Conservation (phyloP, 2,797 vertebrate species). For the Podarcis siculus region DNA sequence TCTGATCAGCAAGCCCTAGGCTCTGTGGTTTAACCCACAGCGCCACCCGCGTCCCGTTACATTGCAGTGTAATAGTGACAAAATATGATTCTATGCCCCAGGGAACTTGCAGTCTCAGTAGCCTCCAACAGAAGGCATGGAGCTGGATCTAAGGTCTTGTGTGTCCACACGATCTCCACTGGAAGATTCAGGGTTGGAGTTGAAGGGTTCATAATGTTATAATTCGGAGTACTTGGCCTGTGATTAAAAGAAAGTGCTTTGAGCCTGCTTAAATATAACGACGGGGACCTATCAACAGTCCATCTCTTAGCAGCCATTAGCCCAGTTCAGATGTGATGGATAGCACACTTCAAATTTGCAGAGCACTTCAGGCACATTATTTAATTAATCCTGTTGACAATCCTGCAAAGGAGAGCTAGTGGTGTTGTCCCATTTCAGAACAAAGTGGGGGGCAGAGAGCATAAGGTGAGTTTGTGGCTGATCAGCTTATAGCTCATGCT, state of each 20-base stretch:
- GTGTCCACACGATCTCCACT: background rate
- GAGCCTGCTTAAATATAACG: background rate
- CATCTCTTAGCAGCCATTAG: background rate
- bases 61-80: background rate
- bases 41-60: no score
- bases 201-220: background rate
- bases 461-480: no score
- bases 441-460: no score
- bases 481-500: no score
- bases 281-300: background rate
- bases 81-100: background rate
- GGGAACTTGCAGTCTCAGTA: background rate
- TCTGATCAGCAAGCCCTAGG: no score
- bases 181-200: background rate
- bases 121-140: background rate
- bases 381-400: no score
- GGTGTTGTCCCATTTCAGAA: no score
- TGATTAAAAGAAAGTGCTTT: background rate
- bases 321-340: background rate
- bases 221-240: no score
- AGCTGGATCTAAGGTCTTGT: background rate
- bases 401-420: no score
- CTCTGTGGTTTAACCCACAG: no score
- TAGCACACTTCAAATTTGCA: background rate
- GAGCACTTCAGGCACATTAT: no score